Conservation (phyloP, 2,797 vertebrate genomes). For the Hippocampus kuda region DNA sequence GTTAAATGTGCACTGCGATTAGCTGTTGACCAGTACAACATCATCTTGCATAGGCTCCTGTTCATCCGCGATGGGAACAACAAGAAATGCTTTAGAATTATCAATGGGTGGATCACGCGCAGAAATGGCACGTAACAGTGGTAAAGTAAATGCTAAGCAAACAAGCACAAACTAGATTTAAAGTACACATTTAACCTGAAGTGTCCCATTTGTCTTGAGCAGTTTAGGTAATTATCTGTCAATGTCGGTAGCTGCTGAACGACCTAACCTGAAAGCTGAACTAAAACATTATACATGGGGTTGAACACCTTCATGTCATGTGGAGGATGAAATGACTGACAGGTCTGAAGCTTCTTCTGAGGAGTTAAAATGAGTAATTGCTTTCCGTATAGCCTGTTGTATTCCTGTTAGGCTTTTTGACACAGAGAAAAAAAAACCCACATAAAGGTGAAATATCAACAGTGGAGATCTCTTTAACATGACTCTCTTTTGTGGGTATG, state of each 20-base stretch:
- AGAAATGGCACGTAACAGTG: no score
- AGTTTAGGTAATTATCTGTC: background rate
- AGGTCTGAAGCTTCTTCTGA: background rate
- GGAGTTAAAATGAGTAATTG: background rate
- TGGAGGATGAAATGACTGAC: background rate
- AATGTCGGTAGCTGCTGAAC: background rate
- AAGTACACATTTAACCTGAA: no score
- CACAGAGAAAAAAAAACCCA: background rate
- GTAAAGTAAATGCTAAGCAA: no score
- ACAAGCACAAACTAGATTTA: no score
- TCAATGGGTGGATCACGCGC: no score
- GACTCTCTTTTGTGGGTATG: background rate
- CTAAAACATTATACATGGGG: background rate
- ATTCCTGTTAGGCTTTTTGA: background rate
- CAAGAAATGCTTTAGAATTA: no score
- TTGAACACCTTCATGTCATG: background rate
- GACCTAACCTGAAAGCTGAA: background rate
- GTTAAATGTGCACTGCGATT: background rate
- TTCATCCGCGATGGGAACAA: no score
- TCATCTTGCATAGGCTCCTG: no score
- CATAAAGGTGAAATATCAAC: background rate
- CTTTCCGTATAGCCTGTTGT: background rate
- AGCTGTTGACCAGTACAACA: background rate
- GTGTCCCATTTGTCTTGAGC: background rate
- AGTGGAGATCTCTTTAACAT: background rate